Percentiles rank a stretch among this genome's conserved stretches.
Conservation (phyloP, 2,888 invertebrate species). For the Auanema sp. region DNA sequence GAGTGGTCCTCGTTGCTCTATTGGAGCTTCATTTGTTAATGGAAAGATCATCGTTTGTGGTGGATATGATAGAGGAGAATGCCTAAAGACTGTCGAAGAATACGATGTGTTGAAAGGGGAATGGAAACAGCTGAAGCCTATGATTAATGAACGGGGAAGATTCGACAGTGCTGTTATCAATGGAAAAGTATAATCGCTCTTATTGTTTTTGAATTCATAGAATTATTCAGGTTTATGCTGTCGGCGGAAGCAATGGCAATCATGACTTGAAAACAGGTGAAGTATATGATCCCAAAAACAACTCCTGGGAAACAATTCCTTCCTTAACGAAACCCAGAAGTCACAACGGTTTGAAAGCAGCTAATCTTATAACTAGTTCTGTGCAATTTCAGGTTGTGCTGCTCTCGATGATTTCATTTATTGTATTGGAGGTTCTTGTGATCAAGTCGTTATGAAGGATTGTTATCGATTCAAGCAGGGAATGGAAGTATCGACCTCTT, state of each 20-base stretch:
- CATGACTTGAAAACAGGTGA: constrained; percentile 78
- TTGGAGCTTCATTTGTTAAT: constrained; percentile 76
- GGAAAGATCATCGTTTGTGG: constrained; percentile 79
- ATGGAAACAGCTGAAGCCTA: constrained; percentile 75
- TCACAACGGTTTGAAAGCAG: constrained; percentile 45
- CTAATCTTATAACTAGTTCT: neutral
- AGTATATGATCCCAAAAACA: constrained; percentile 70
- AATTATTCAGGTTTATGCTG: constrained; percentile 66
- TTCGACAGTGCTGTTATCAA: constrained; percentile 77
- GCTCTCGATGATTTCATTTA: constrained; percentile 74
- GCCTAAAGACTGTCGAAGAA: constrained; percentile 73
- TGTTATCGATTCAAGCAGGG: constrained; percentile 76
- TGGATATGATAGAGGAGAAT: constrained; percentile 84
- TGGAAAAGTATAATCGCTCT: constrained; percentile 62
- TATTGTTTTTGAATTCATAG: neutral
- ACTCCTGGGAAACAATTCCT: constrained; percentile 69
- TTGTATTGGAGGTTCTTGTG: constrained; percentile 81
- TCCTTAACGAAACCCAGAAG: constrained; percentile 42
- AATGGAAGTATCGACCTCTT: constrained; percentile 7
- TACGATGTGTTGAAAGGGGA: constrained; percentile 75
- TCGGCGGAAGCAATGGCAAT: constrained; percentile 81
- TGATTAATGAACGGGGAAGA: constrained; percentile 78
- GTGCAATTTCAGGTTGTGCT: constrained; percentile 71
- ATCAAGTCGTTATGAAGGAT: constrained; percentile 73
- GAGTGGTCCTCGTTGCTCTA: constrained; percentile 76